Base-by-base conservation (phyloP, 1,140 invertebrate species). In the Pemphigus obesinymphae region DNA sequence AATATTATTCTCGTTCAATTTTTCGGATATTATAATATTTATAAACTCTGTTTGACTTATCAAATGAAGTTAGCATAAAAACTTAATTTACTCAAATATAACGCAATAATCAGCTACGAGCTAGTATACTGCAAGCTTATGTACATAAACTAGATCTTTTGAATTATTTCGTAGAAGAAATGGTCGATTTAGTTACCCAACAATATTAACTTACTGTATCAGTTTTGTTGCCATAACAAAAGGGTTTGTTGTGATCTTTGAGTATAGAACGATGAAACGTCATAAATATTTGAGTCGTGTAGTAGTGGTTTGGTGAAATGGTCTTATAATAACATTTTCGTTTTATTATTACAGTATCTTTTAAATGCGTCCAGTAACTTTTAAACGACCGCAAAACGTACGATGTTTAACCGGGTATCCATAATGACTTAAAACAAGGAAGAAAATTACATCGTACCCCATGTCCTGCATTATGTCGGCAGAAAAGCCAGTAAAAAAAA, bases 281-380 rank as follows among this genome's bases (percentile, higher is more conserved):
- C 68, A 20, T 43, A 45, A 70, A 70, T 70, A 45, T 45, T 45
- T 45, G 6, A 1, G 43, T 29, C 40, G 7, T 43, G 37, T 45
- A 8, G 13, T 3, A n/a, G 23, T 10, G 6, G 3, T 26, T 26
- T 40, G 23, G 13, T 20, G 4, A 70, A 45, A 43, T 45, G 29
- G 37, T 40, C 31, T 66, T 45, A 45, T 43, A 70, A 70, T 43
- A 45, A 70, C 68, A 45, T 45, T 11, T 6, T 37, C 8, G 6
- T 43, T 43, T 43, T 26, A n/a, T 45, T 45, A 70, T 45, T 70
- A 70, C 1, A 2, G 23, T 70, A 23, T 70, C 40, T 45, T 70
- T 45, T 45, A 68, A 68, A 23, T 1, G 68, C n/a, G 23, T 29
- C 68, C 68, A 70, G n/a, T 43, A 70, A 70, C 68, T 70, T 70